A percentile compares a stretch with the other conserved stretches of the same genome.
These are phyloP conservation scores for Tuta absoluta DNA, from an alignment of 2,888 invertebrate species.

Conservation along the genomic window DNA sequence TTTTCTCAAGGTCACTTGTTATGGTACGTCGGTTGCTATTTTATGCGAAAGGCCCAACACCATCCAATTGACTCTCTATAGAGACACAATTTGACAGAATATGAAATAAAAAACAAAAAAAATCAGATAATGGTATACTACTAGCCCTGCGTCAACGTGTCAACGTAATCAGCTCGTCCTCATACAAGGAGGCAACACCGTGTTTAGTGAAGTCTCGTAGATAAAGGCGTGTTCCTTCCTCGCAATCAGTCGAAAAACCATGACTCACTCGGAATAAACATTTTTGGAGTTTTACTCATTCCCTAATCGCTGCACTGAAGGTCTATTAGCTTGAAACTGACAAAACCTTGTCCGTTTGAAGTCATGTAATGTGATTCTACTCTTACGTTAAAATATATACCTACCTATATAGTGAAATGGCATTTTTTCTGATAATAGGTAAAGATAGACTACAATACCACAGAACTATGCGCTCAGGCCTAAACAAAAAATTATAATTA, in stretches of 20 bases:
- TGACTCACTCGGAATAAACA: not conserved
- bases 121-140: not conserved
- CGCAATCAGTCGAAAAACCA: not conserved
- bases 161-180: not conserved
- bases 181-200: slow-evolving; percentile 1
- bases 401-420: too few relatives aligned
- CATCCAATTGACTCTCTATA: not conserved
- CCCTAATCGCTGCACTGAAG: slow-evolving; percentile 4
- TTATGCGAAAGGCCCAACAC: too few relatives aligned
- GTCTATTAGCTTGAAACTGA: slow-evolving; percentile 5
- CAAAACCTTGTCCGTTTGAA: not conserved
- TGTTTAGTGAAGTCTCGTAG: slow-evolving; percentile 1
- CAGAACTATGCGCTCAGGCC: too few relatives aligned
- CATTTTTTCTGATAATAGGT: too few relatives aligned
- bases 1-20: too few relatives aligned
- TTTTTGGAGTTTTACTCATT: slow-evolving; percentile 11
- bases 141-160: not conserved
- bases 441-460: too few relatives aligned
- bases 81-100: not conserved
- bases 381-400: too few relatives aligned
- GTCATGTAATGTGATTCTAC: too few relatives aligned
- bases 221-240: slow-evolving; percentile 2
- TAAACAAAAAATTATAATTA: too few relatives aligned
- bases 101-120: too few relatives aligned
- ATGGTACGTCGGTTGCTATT: too few relatives aligned